Base-by-base conservation (phyloP, 2,113 vertebrate genomes). In the Tenrec ecaudatus region DNA sequence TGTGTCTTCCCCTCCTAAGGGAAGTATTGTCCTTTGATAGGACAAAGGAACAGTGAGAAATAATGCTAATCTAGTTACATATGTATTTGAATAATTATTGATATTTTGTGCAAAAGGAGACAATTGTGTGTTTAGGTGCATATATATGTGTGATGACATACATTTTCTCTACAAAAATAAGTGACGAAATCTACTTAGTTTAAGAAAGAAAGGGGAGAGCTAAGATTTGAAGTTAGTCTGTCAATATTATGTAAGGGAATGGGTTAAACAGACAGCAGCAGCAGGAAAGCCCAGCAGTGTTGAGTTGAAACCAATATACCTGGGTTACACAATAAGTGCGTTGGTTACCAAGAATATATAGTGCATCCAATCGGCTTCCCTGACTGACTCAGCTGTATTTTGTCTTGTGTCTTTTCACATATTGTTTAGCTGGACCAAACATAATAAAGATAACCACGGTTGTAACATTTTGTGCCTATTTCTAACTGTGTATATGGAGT, bases 381-480 rank as follows among this genome's bases (percentile, higher is more conserved):
- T 76, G 25, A 40, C 19, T 31, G 22, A 86, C 0, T 75, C 62
- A 64, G 12, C 31, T 53, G 92, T 82, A 83, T 83, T 88, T 47
- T 64, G 20, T 64, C 66, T 85, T 93, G 38, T 31, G 19, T 71
- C 76, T 89, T 68, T 58, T 11, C 78, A 78, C 6, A 64, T 2
- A n/a, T 4, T 66, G 19, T 83, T 60, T 75, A 93, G 38, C 64
- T 36, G 38, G 25, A 23, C 36, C 60, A 92, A 90, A 79, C 57
- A 16, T 14, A 89, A 36, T 77, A 92, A 89, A 92, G 10, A 20
- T 20, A 88, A 33, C 29, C 19, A 73, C 40, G 40, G 15, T 66
- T 81, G 89, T 77, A 73, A 64, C 82, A 84, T 57, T 91, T 76
- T 81, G 20, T 69, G 19, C 83, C 66, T 81, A 4, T 82, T 95